Conservation (phyloP, 2,113 vertebrate genomes). For the Electrona antarctica region DNA sequence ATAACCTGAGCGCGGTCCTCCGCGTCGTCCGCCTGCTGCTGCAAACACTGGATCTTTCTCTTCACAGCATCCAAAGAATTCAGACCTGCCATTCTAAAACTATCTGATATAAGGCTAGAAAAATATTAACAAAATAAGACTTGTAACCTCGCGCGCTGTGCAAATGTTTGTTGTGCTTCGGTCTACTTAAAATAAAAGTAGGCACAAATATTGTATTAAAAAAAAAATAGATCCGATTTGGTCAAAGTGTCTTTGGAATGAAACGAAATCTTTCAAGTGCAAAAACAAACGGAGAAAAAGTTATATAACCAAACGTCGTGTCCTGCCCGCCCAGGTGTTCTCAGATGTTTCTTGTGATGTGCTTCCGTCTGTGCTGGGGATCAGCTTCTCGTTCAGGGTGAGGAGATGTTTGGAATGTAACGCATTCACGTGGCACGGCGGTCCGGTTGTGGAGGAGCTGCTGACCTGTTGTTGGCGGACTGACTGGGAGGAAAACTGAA, state of each 20-base stretch:
- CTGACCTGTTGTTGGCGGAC: neutral
- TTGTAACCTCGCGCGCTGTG: slow-evolving; percentile 27
- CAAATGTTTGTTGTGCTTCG: slow-evolving; percentile 42
- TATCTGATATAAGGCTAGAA: slow-evolving; percentile 30
- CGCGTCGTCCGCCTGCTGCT: slow-evolving; percentile 95
- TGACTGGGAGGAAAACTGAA: slow-evolving; percentile 57
- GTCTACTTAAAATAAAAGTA: slow-evolving; percentile 1
- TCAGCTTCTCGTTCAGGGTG: slow-evolving; percentile 33
- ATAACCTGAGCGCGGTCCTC: slow-evolving; percentile 90
- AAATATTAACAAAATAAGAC: slow-evolving; percentile 31
- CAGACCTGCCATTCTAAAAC: slow-evolving; percentile 83
- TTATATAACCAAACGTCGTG: slow-evolving; percentile 44
- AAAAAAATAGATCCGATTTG: slow-evolving; percentile 25
- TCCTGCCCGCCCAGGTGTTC: slow-evolving; percentile 50
- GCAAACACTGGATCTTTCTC: slow-evolving; percentile 96
- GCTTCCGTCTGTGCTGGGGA: slow-evolving; percentile 22
- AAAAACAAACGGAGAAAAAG: slow-evolving; percentile 40
- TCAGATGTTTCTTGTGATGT: slow-evolving; percentile 32
- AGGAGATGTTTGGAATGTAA: slow-evolving; percentile 64
- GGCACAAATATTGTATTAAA: neutral
- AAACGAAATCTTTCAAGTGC: slow-evolving; percentile 61
- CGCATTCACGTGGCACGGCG: slow-evolving; percentile 32
- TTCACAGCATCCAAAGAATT: slow-evolving; percentile 96
- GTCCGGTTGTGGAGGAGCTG: slow-evolving; percentile 31
- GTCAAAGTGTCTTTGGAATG: slow-evolving; percentile 57